These are phyloP conservation scores for Neodiprion pinetum DNA, from an alignment of 1,140 invertebrate genomes.

Conservation along the genomic window DNA sequence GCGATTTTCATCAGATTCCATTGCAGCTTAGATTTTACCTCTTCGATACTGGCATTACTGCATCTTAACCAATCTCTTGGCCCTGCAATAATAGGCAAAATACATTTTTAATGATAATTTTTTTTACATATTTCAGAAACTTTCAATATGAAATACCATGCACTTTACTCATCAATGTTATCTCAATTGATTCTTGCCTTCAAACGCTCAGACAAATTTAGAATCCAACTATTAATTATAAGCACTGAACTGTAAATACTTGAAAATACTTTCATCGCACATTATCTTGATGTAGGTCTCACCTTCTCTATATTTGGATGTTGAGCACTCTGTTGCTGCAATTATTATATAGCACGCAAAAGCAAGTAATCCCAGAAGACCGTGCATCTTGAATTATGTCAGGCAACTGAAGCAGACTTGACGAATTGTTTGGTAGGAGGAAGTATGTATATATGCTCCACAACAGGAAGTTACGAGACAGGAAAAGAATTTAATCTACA, in stretches of 20 bases:
- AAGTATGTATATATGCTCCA: background rate
- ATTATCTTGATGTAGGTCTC: background rate
- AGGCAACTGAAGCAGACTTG: background rate
- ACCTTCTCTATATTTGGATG: background rate
- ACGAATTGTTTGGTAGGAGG: conserved; percentile 7
- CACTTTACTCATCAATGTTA: too few species aligned
- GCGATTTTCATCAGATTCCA: background rate
- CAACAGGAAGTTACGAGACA: background rate
- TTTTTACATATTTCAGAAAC: too few species aligned
- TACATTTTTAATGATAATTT: too few species aligned
- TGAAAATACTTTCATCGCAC: too few species aligned
- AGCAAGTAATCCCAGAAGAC: background rate
- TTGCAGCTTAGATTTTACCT: background rate
- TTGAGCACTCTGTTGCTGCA: background rate
- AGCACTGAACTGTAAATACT: too few species aligned
- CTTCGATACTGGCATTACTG: background rate
- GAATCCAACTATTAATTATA: too few species aligned
- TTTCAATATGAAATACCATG: too few species aligned
- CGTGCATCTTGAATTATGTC: background rate
- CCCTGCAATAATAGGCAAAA: background rate
- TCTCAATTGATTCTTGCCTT: too few species aligned
- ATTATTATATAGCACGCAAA: background rate
- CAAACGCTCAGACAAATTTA: too few species aligned
- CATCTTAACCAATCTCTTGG: background rate
- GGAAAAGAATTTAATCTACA: background rate